Base-by-base conservation (phyloP, 1,140 invertebrate species). In the Nasonia vitripennis region DNA sequence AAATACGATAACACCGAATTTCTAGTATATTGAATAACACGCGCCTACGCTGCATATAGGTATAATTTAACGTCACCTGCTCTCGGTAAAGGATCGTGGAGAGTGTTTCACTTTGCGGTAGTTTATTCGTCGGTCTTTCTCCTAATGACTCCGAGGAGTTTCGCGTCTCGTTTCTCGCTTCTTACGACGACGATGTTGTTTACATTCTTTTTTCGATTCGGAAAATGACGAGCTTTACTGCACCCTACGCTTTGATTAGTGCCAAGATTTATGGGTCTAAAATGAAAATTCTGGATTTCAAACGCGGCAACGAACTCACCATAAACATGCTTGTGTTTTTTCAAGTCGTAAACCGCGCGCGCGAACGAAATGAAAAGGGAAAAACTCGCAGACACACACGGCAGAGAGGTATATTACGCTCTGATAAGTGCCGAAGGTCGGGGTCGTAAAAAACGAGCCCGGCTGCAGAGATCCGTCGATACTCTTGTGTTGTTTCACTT, bases 401-500 rank as follows among this genome's bases (percentile, higher is more conserved):
- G 23, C 51, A 70, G 34, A 4, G 34, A 37, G 70, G 70, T 62
- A 31, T 82, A 37, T 62, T 48, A 77, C 51, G 62, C 31, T 83
- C 73, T 83, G 75, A 75, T 75, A 70, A 83, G n/a, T 78, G 77
- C n/a, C 41, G 27, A 79, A 79, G 83, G 81, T 83, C 55, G 74
- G 27, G 37, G 37, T 68, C 37, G 37, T 78, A 84, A 84, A 78
- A 68, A 70, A 70, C 41, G 41, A 45, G 41, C 41, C 9, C 41
- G 41, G 71, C 34, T 27, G 27, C 27, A 27, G 27, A 81, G 68
- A 81, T 81, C 23, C 55, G 45, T n/a, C 81, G 71, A 83, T 75
- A 75, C 73, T 83, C 75, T 83, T 83, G 81, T 83, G 31, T 83
- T 83, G 31, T 83, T 81, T 73, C 70, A 75, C 71, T 67, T 75